Evolutionary conservation across 2,888 invertebrate species (phyloP), one percentile per base, ranked within the genome.

Genomic region (Phorcus lineatus): DNA sequence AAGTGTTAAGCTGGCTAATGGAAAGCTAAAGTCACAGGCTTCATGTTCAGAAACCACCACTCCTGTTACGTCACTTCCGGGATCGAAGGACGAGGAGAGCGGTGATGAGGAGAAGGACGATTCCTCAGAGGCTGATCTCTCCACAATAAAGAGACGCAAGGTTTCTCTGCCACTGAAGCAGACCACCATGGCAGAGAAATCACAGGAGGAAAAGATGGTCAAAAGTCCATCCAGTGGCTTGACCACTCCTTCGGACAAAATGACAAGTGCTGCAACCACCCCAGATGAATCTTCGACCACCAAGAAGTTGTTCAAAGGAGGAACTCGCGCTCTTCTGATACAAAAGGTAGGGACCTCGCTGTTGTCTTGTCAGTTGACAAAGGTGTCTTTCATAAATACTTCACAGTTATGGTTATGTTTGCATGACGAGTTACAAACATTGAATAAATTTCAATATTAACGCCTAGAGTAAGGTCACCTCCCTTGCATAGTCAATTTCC

Each of bases 281-380:
- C 83, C 84, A 0, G 84, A 83, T 16, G 83, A 80, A 57, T 55
- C 77, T 7, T 74, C 77, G 7, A 78, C 79, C 19, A 74, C 78
- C 36, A 83, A 82, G 77, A 82, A 83, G 55, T 77, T 83, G 54
- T 67, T 81, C 2, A 82, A 82, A 17, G 84, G 85, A 47, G 86
- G 85, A 17, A 84, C 85, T 6, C 80, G 82, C 13, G 86, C 86
- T 1, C 80, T 84, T 11, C 79, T 84, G 0, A 85, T 84, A 31
- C 83, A 85, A 74, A 84, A 83, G 82, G 84, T 85, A 80, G 67
- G 85, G 9, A 0, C 4, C 0, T 40, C 17, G 4, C 7, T 22
- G 22, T 22, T 57, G 19, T 57, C 47, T 36, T 36, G 36, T 36
- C 36, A 36, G 36, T 36, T n/a, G n/a, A n/a, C n/a, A n/a, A n/a